Percentiles rank a stretch among this genome's conserved stretches.
Evolutionary conservation across 2,113 vertebrate species (phyloP).

Genomic region (Campylomormyrus numenius): DNA sequence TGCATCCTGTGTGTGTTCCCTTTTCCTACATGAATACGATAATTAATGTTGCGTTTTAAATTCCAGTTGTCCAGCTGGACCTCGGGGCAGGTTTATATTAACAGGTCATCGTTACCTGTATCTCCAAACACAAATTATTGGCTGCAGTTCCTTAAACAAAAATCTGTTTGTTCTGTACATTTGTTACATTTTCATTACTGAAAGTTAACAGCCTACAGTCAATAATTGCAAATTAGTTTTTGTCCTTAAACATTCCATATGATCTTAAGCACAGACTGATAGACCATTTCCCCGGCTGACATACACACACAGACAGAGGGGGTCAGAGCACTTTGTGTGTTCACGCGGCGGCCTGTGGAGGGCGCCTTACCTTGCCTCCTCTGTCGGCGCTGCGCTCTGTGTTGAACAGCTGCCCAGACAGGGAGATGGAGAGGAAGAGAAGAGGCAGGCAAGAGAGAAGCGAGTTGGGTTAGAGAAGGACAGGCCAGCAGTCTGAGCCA

Average conservation of each 20-base stretch:
- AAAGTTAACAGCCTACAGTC: background rate
- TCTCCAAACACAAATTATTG: background rate
- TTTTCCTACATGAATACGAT: background rate
- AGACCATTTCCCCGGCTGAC: background rate
- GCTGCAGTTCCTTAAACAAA: background rate
- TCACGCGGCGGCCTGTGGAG: background rate
- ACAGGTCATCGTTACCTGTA: background rate
- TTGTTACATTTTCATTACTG: background rate
- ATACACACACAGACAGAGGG: background rate
- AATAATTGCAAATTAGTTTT: background rate
- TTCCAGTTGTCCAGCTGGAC: background rate
- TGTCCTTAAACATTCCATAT: background rate
- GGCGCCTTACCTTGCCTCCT: conserved; percentile 58
- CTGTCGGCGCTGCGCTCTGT: conserved; percentile 34
- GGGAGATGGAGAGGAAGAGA: conserved; percentile 23
- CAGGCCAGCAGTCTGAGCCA: background rate
- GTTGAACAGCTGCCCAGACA: conserved; percentile 51
- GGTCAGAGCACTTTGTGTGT: background rate
- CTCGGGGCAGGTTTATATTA: background rate
- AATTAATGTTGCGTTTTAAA: background rate
- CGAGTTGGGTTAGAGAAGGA: conserved; percentile 19
- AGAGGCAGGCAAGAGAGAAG: conserved; percentile 15
- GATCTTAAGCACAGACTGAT: background rate
- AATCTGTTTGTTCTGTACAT: background rate
- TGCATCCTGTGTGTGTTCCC: background rate